These are phyloP conservation scores for Ivindomyrus marchei DNA, from an alignment of 2,113 vertebrate species.

Conservation along the genomic window DNA sequence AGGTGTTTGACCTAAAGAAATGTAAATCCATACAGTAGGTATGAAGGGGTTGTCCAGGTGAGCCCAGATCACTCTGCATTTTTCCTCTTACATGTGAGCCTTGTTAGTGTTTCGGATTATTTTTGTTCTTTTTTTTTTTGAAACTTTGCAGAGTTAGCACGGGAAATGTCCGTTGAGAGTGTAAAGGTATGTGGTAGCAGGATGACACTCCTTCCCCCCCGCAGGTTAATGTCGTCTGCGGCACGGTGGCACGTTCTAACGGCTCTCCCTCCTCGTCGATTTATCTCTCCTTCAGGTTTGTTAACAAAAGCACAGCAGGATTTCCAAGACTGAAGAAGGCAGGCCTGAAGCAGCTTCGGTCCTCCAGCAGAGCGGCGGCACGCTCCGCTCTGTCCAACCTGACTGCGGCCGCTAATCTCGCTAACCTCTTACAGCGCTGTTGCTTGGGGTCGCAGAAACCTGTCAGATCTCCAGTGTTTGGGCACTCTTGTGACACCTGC, in stretches of 20 bases:
- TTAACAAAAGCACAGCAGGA: conserved; percentile 94
- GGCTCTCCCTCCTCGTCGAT: conserved; percentile 27
- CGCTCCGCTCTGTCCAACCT: background rate
- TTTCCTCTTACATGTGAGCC: background rate
- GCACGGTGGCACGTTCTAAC: conserved; percentile 30
- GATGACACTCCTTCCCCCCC: background rate
- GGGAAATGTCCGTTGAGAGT: background rate
- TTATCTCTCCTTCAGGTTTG: conserved; percentile 88
- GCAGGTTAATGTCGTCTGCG: conserved; percentile 1
- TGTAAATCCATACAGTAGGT: conserved; percentile 4
- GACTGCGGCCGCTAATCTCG: background rate
- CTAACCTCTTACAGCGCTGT: conserved; percentile 6
- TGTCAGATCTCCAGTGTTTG: background rate
- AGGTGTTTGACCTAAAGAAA: conserved; percentile 1
- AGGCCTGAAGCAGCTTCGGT: conserved; percentile 45
- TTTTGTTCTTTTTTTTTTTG: conserved; percentile 13
- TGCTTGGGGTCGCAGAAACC: background rate
- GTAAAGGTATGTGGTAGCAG: conserved; percentile 13
- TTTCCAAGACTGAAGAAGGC: conserved; percentile 27
- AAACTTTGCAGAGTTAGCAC: conserved; percentile 9
- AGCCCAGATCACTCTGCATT: background rate
- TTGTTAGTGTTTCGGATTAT: background rate
- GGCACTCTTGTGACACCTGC: background rate
- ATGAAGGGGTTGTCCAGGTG: conserved; percentile 18
- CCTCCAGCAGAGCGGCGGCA: background rate